Base-by-base conservation (phyloP, 92 coral and sea anemone genomes). In the Heteractis magnifica region DNA sequence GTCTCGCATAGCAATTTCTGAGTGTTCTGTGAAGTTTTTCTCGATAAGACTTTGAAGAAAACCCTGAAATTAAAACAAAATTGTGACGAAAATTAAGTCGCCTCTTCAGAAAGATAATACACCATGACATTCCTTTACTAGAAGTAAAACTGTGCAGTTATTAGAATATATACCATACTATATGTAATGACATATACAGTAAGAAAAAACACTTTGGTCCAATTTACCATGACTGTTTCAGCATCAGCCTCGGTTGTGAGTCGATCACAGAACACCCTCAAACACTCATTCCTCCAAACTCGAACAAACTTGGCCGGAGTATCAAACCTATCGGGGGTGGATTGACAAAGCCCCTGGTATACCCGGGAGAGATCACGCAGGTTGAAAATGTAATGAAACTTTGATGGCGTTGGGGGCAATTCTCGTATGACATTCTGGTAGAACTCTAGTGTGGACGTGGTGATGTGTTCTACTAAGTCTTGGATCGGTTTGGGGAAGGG, bases 181-280 rank as follows among this genome's bases (percentile, higher is more conserved):
- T 53, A 53, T 12, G 58, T 53, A 8, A 53, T 12, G 58, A 53
- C 4, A 53, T 12, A 12, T 53, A 53, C 58, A 53, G 58, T 53
- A 53, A 53, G 10, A 3, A 53, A 12, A 12, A 12, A 53, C 13
- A 53, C 58, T 12, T 8, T 12, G 58, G 58, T 53, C 10, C 58
- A 8, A 68, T 89, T 79, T 19, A 93, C 97, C 94, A 85, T 90
- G 48, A 94, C 99, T 4, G 93, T 88, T 79, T 88, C 90, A 79
- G 90, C 89, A 82, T 97, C 99, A 52, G 92, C 86, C 16, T 92
- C 81, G 58, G 88, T 97, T 59, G 89, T 94, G 78, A 97, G 89
- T 48, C 99, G 99, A 86, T 97, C 99, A 93, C 95, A 92, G 90
- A 97, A 97, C 86, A 97, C 99, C 65, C 99, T 92, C 81, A 97